Percentiles rank a stretch among this genome's conserved stretches.
phyloP scores from a whole-genome alignment of 2,797 vertebrate genomes.

The Saguinus oedipus region DNA sequence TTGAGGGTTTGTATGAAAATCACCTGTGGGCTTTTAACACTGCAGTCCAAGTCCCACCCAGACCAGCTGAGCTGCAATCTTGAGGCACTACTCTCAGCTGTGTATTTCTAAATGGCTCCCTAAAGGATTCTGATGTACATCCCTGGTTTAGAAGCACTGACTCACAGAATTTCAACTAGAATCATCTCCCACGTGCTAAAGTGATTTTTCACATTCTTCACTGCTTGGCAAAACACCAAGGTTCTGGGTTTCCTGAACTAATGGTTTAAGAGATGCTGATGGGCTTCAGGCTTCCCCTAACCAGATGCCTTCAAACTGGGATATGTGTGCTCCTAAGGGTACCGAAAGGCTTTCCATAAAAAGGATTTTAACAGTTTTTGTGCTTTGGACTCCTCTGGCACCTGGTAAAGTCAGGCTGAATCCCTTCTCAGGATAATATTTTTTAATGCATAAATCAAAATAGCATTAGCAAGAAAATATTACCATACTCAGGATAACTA shows the following conservation, averaged over 20 bases:
- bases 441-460: neutral
- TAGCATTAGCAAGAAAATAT: neutral
- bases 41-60: neutral
- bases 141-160: neutral
- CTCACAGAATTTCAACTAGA: neutral
- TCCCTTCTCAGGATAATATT: neutral
- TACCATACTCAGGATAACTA: neutral
- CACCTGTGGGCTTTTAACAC: neutral
- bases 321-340: too few relatives aligned
- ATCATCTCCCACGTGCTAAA: neutral
- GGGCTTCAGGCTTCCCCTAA: neutral
- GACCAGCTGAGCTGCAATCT: neutral
- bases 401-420: neutral
- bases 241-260: neutral
- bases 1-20: neutral
- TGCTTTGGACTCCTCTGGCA: neutral
- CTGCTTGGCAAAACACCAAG: neutral
- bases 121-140: neutral
- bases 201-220: conserved; percentile 15
- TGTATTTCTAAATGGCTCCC: neutral
- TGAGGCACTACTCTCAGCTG: neutral
- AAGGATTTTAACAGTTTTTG: neutral
- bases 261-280: neutral
- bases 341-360: neutral
- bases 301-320: neutral